These are phyloP conservation scores for Stegostoma tigrinum DNA, from an alignment of 2,113 vertebrate species.

Conservation along the genomic window DNA sequence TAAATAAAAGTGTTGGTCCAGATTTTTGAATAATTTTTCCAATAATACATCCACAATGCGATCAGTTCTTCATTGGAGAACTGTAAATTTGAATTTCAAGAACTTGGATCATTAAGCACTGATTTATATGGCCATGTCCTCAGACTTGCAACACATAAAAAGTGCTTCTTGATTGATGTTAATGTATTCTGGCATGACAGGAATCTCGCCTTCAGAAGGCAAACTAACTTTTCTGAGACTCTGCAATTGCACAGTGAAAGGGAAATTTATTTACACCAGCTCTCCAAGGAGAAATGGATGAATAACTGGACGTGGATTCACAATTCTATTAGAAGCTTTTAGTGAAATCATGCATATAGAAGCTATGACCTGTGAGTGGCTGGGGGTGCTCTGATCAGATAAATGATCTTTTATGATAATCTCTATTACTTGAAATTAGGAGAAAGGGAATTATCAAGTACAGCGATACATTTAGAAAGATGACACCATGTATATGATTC, in stretches of 20 bases:
- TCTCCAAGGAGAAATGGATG: neutral
- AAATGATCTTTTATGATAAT: neutral
- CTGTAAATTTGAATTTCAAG: neutral
- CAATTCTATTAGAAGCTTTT: neutral
- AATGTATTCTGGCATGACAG: neutral
- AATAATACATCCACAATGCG: too few species aligned
- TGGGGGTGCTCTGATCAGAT: neutral
- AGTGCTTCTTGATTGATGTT: neutral
- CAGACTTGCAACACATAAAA: constrained; percentile 5
- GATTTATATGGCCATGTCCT: neutral
- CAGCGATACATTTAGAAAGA: neutral
- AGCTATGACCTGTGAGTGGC: neutral
- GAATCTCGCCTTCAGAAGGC: neutral
- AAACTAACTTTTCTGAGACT: neutral
- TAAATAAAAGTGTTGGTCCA: too few species aligned
- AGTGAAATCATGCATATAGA: neutral
- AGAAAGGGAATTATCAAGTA: neutral
- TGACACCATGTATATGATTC: neutral
- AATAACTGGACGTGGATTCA: neutral
- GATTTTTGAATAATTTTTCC: too few species aligned
- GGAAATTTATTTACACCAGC: neutral
- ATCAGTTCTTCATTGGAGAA: too few species aligned
- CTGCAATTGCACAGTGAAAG: neutral
- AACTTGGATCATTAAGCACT: neutral
- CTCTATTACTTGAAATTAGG: neutral